Evolutionary conservation across 2,113 vertebrate genomes (phyloP).

Genomic region (Todiramphus chloris): DNA sequence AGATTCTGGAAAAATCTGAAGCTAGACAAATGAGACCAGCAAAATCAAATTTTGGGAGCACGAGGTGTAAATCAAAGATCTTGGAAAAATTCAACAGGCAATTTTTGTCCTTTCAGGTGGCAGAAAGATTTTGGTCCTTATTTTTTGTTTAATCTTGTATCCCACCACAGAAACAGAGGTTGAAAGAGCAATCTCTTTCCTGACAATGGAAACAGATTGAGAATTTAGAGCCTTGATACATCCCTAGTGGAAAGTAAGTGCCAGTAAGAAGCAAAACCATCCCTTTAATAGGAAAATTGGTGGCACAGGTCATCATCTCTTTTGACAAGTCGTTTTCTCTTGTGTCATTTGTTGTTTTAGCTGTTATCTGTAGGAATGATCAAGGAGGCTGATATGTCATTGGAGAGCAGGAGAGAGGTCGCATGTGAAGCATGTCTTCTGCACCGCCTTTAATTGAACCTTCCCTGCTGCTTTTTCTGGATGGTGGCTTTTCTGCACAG

Average conservation of each 20-base stretch:
- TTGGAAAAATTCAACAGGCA: not conserved
- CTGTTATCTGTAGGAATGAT: constrained; percentile 20
- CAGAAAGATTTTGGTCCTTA: not conserved
- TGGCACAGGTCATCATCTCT: not conserved
- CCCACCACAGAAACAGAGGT: not conserved
- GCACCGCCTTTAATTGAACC: constrained; percentile 5
- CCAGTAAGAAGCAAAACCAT: not conserved
- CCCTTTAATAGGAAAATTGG: not conserved
- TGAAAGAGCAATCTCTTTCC: not conserved
- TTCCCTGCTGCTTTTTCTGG: constrained; percentile 15
- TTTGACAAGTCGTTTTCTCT: constrained; percentile 8
- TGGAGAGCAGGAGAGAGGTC: not conserved
- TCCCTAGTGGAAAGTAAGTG: not conserved
- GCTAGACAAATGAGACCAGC: not conserved
- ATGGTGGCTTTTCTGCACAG: not conserved
- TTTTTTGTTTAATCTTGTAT: not conserved
- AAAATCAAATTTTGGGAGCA: not conserved
- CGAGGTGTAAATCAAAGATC: not conserved
- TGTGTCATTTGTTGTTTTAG: not conserved
- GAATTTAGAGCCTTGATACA: not conserved
- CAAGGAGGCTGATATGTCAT: constrained; percentile 6
- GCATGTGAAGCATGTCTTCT: not conserved
- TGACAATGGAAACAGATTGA: not conserved
- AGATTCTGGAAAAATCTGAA: not conserved
- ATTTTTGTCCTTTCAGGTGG: not conserved